phyloP scores from a whole-genome alignment of 2,113 vertebrate genomes.

The Oryzias melastigma region DNA sequence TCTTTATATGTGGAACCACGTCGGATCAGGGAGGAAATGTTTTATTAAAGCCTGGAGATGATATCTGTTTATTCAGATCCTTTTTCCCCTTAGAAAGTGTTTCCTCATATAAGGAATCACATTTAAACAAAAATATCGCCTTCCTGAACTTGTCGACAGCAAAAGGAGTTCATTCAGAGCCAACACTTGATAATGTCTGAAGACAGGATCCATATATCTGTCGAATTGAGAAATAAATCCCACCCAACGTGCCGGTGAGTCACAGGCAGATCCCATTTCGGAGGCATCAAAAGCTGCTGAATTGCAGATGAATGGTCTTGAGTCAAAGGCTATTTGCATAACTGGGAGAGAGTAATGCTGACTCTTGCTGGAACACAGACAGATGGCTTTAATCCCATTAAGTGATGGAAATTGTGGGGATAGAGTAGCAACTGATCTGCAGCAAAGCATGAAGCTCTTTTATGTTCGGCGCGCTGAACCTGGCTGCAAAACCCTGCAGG shows the following conservation, averaged over 20 bases:
- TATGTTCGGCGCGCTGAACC: neutral
- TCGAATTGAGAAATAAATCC: slow-evolving; percentile 32
- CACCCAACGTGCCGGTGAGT: slow-evolving; percentile 23
- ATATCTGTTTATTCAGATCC: no score
- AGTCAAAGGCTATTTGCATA: slow-evolving; percentile 48
- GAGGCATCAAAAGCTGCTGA: neutral
- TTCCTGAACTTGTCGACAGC: slow-evolving; percentile 2
- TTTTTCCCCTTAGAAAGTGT: neutral
- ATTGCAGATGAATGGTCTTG: slow-evolving; percentile 23
- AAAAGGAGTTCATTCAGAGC: slow-evolving; percentile 2
- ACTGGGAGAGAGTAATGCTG: slow-evolving; percentile 33
- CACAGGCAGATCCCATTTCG: slow-evolving; percentile 19
- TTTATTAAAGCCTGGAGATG: no score
- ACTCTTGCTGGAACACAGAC: slow-evolving; percentile 54
- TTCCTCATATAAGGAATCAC: no score
- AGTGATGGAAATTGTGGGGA: slow-evolving; percentile 39
- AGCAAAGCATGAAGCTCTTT: slow-evolving; percentile 8
- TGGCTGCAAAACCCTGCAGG: neutral
- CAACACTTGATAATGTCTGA: slow-evolving; percentile 8
- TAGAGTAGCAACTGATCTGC: slow-evolving; percentile 30
- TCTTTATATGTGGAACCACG: no score
- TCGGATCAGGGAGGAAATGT: no score
- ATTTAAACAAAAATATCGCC: neutral
- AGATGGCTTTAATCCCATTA: slow-evolving; percentile 63
- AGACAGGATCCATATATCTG: slow-evolving; percentile 9